Conservation (phyloP, 2,888 invertebrate species). For the Bedellia somnulentella region DNA sequence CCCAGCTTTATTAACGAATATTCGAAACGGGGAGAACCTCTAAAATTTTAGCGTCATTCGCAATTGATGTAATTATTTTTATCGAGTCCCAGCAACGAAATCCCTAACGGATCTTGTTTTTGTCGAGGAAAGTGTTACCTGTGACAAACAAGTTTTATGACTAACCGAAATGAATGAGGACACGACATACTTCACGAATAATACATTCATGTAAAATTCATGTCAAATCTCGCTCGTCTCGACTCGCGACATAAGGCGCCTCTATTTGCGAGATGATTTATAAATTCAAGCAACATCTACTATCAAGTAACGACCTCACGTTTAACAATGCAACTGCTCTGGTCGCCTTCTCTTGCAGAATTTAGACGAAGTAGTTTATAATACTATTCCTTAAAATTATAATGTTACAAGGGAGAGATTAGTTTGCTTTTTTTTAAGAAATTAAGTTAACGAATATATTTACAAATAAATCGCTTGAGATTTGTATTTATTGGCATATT, state of each 20-base stretch:
- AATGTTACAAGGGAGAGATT: no score
- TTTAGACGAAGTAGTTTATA: no score
- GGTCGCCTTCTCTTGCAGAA: no score
- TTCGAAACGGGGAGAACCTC: slow-evolving; percentile 14
- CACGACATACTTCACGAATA: slow-evolving; percentile 22
- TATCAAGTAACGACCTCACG: background rate
- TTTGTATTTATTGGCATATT: no score
- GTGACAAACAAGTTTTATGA: slow-evolving; percentile 12
- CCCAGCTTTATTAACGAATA: slow-evolving; percentile 43
- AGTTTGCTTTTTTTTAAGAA: no score
- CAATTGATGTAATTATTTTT: background rate
- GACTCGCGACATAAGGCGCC: slow-evolving; percentile 5
- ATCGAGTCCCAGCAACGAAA: slow-evolving; percentile 3
- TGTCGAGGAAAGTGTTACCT: slow-evolving; percentile 16
- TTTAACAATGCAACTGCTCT: slow-evolving; percentile 2
- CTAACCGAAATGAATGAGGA: slow-evolving; percentile 30
- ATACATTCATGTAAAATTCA: slow-evolving; percentile 53
- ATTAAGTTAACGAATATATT: no score
- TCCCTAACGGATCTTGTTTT: slow-evolving; percentile 29
- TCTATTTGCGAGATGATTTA: slow-evolving; percentile 1
- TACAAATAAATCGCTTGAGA: no score
- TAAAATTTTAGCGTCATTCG: no score
- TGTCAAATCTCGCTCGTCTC: slow-evolving; percentile 13
- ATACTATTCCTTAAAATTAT: no score
- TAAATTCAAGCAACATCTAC: background rate